phyloP scores from a whole-genome alignment of 2,113 vertebrate species.

The Danionella cerebrum region DNA sequence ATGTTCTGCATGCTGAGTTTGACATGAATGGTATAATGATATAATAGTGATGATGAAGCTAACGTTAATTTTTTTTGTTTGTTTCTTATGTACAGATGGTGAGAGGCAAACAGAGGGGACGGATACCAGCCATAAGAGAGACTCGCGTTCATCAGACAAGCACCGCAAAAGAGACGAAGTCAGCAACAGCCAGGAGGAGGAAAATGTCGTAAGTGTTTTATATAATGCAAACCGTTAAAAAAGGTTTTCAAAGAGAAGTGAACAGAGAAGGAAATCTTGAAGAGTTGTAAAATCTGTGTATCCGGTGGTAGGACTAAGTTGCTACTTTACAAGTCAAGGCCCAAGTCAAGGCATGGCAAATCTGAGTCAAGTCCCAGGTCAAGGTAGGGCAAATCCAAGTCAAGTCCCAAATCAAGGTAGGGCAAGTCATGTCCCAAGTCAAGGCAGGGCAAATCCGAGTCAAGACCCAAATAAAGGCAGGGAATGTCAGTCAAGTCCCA shows the following conservation, averaged over 20 bases:
- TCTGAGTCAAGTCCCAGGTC: too few species aligned
- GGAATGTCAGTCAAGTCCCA: too few species aligned
- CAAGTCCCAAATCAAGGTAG: too few species aligned
- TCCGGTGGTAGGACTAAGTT: too few species aligned
- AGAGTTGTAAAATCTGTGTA: too few species aligned
- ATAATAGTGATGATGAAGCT: constrained; percentile 14
- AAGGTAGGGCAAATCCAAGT: too few species aligned
- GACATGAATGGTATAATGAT: constrained; percentile 10
- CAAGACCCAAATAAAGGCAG: too few species aligned
- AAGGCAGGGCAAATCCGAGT: too few species aligned
- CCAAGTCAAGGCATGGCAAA: too few species aligned
- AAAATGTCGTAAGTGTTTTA: constrained; percentile 56
- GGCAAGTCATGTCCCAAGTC: too few species aligned
- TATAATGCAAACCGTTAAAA: neutral
- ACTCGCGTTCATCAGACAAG: constrained; percentile 48
- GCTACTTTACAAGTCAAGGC: too few species aligned
- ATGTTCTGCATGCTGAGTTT: neutral
- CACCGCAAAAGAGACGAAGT: constrained; percentile 72
- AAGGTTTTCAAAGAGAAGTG: neutral
- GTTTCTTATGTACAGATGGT: constrained; percentile 66
- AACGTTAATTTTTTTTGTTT: neutral
- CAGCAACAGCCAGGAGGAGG: constrained; percentile 89
- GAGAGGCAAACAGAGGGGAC: constrained; percentile 78
- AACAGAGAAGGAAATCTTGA: too few species aligned
- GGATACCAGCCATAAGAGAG: constrained; percentile 64